Evolutionary conservation across 1,140 invertebrate genomes (phyloP).

Genomic region (Araneus ventricosus): DNA sequence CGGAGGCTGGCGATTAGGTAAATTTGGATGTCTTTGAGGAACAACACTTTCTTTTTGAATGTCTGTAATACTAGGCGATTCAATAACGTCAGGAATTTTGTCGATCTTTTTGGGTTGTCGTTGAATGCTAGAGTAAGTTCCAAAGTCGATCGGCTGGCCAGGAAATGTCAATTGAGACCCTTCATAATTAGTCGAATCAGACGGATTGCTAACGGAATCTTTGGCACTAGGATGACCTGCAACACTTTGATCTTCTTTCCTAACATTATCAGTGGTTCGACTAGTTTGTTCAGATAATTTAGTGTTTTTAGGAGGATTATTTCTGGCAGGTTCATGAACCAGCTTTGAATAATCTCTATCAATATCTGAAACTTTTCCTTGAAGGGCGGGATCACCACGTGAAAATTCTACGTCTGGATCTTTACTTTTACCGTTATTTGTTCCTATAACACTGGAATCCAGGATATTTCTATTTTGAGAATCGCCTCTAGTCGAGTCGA

Average conservation of each 20-base stretch:
- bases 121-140: constrained; percentile 40
- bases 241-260: background rate
- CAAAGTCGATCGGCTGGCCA: constrained; percentile 64
- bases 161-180: constrained; percentile 42
- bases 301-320: background rate
- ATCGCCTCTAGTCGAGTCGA: background rate
- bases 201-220: background rate
- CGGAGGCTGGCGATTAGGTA: constrained; percentile 75
- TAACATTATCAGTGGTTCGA: constrained; percentile 3
- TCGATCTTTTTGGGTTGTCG: constrained; percentile 63
- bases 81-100: constrained; percentile 22
- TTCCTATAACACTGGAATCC: background rate
- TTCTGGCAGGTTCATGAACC: background rate
- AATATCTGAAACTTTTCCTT: background rate
- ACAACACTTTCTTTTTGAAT: constrained; percentile 49
- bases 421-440: constrained; percentile 40
- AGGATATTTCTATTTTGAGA: background rate
- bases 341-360: background rate
- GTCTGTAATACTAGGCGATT: constrained; percentile 32
- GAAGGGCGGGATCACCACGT: background rate
- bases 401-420: constrained; percentile 30
- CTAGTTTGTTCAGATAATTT: constrained; percentile 15
- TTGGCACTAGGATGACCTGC: constrained; percentile 20
- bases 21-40: constrained; percentile 50
- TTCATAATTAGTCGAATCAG: background rate